Conservation (phyloP, 23 tunicate genomes). For the Ciona savignyi region DNA sequence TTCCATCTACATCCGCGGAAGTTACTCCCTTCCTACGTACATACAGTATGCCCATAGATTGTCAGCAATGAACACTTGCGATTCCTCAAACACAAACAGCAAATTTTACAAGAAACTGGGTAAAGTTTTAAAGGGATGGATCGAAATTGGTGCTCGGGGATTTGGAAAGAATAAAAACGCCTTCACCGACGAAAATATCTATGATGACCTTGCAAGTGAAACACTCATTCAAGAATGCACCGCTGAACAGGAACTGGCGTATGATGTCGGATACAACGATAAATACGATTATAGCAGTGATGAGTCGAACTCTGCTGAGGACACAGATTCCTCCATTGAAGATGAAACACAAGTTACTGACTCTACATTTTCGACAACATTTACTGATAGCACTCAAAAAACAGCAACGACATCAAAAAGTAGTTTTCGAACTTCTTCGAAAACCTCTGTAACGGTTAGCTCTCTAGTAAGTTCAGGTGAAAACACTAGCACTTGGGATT, state of each 20-base stretch:
- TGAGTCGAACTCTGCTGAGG: background rate
- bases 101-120: slow-evolving; percentile 5
- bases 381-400: too few relatives aligned
- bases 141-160: slow-evolving; percentile 3
- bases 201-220: slow-evolving; percentile 1
- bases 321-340: too few relatives aligned
- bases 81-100: slow-evolving; percentile 1
- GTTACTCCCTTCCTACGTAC: too few relatives aligned
- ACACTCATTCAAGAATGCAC: background rate
- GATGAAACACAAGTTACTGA: too few relatives aligned
- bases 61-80: background rate
- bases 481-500: too few relatives aligned
- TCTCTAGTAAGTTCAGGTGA: too few relatives aligned
- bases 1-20: too few relatives aligned
- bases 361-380: too few relatives aligned
- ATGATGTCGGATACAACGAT: background rate
- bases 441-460: too few relatives aligned
- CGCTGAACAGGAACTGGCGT: background rate
- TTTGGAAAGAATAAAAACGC: background rate
- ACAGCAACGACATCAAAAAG: too few relatives aligned
- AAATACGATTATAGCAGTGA: background rate
- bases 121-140: slow-evolving; percentile 1
- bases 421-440: too few relatives aligned
- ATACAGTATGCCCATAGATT: too few relatives aligned
- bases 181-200: background rate